A percentile compares a stretch with the other conserved stretches of the same genome.
Evolutionary conservation across 2,888 invertebrate genomes (phyloP).

Genomic region (Troides helena): DNA sequence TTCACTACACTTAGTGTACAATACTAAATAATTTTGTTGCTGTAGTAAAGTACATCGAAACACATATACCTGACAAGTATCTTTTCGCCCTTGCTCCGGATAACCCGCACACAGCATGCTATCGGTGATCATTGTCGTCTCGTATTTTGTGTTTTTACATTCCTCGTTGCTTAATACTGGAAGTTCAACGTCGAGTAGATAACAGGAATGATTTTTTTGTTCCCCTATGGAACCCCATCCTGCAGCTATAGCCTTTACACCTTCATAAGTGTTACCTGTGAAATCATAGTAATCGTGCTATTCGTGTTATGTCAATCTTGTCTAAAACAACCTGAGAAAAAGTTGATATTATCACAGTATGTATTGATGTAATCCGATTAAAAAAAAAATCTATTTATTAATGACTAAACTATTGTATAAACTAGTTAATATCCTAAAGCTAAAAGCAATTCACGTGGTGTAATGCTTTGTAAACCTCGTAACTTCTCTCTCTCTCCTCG

Average conservation of each 20-base stretch:
- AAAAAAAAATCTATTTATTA: too few relatives aligned
- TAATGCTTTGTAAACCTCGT: too few relatives aligned
- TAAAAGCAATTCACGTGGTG: too few relatives aligned
- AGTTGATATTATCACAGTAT: too few relatives aligned
- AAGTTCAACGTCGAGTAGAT: conserved; percentile 89
- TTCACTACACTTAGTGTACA: too few relatives aligned
- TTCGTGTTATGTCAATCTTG: not conserved
- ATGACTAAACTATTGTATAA: too few relatives aligned
- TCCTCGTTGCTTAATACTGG: conserved; percentile 83
- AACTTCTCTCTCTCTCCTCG: too few relatives aligned
- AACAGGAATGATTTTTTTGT: conserved; percentile 89
- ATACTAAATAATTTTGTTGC: too few relatives aligned
- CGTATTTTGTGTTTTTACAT: conserved; percentile 88
- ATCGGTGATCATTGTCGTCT: conserved; percentile 89
- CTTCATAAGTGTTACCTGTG: conserved; percentile 73
- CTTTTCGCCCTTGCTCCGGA: conserved; percentile 84
- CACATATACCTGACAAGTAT: conserved; percentile 87
- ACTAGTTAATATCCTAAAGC: too few relatives aligned
- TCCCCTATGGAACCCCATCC: conserved; percentile 94
- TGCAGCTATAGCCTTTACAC: conserved; percentile 86
- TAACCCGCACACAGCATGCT: conserved; percentile 94
- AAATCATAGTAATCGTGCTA: conserved; percentile 16
- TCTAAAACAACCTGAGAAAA: not conserved
- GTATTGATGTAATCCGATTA: too few relatives aligned
- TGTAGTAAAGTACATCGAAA: too few relatives aligned